phyloP scores from a whole-genome alignment of 2,888 invertebrate genomes.

The Chloromyia formosa region DNA sequence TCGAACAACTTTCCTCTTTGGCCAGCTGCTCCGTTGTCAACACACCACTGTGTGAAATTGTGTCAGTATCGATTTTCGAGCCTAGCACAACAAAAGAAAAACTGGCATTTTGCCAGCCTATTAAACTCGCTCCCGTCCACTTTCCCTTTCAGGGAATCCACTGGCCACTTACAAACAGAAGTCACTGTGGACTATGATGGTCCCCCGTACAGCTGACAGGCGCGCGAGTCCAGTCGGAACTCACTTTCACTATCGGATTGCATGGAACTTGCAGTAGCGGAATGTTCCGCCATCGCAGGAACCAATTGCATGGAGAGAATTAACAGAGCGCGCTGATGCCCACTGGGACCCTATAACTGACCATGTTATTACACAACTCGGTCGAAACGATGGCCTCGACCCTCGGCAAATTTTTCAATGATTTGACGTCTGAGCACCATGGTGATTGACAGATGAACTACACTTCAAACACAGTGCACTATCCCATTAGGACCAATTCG shows the following conservation, averaged over 20 bases:
- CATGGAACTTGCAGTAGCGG: too few species aligned
- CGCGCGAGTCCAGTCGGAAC: neutral
- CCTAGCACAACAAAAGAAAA: constrained; percentile 28
- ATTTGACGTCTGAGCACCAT: constrained; percentile 25
- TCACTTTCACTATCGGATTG: constrained; percentile 21
- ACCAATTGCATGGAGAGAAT: too few species aligned
- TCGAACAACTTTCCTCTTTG: too few species aligned
- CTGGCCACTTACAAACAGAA: too few species aligned
- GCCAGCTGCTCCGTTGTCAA: too few species aligned
- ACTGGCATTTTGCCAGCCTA: too few species aligned
- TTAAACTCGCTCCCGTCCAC: neutral
- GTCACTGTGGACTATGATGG: too few species aligned
- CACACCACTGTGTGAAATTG: neutral
- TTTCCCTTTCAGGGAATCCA: constrained; percentile 15
- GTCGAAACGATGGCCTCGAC: constrained; percentile 13
- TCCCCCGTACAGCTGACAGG: constrained; percentile 27
- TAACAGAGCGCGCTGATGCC: too few species aligned
- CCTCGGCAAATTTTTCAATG: neutral
- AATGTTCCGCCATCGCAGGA: too few species aligned
- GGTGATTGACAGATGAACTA: constrained; percentile 19
- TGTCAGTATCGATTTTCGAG: constrained; percentile 29
- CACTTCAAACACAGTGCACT: neutral
- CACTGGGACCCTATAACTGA: too few species aligned
- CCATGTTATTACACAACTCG: constrained; percentile 32
- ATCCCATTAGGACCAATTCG: neutral